These are phyloP conservation scores for Leucophora obtusa DNA, from an alignment of 2,888 invertebrate genomes.

Conservation along the genomic window DNA sequence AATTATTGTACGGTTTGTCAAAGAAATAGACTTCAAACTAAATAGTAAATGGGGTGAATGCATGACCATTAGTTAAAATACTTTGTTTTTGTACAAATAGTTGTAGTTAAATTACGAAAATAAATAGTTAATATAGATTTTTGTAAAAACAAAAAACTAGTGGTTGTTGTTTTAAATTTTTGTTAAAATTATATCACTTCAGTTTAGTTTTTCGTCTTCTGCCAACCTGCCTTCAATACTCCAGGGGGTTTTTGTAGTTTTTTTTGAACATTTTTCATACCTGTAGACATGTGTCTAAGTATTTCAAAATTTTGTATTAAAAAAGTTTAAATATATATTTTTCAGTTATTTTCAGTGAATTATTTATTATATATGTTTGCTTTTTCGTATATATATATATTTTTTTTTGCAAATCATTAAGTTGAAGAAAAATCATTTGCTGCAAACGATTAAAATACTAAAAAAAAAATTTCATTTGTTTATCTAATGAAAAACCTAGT, in stretches of 20 bases:
- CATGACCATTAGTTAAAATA: slow-evolving; percentile 25
- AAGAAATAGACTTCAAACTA: slow-evolving; percentile 23
- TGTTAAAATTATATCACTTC: slow-evolving; percentile 30
- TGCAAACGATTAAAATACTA: slow-evolving; percentile 4
- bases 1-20: slow-evolving; percentile 56
- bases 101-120: slow-evolving; percentile 12
- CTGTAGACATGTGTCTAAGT: slow-evolving; percentile 25
- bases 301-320: slow-evolving; percentile 36
- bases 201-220: background rate
- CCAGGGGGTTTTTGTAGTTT: slow-evolving; percentile 35
- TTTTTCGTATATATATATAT: background rate
- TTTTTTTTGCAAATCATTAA: slow-evolving; percentile 30
- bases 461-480: slow-evolving; percentile 32
- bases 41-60: slow-evolving; percentile 34
- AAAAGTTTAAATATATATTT: slow-evolving; percentile 17
- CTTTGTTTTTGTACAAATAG: slow-evolving; percentile 20
- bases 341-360: slow-evolving; percentile 16
- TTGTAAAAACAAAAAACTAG: slow-evolving; percentile 8
- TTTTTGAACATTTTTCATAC: slow-evolving; percentile 9
- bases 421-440: slow-evolving; percentile 18
- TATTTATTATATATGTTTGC: slow-evolving; percentile 13
- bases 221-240: slow-evolving; percentile 20
- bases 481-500: slow-evolving; percentile 20
- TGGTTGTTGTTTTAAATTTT: slow-evolving; percentile 14
- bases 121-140: background rate